Conservation (phyloP, 2,888 invertebrate genomes). For the Tortrix viridana region DNA sequence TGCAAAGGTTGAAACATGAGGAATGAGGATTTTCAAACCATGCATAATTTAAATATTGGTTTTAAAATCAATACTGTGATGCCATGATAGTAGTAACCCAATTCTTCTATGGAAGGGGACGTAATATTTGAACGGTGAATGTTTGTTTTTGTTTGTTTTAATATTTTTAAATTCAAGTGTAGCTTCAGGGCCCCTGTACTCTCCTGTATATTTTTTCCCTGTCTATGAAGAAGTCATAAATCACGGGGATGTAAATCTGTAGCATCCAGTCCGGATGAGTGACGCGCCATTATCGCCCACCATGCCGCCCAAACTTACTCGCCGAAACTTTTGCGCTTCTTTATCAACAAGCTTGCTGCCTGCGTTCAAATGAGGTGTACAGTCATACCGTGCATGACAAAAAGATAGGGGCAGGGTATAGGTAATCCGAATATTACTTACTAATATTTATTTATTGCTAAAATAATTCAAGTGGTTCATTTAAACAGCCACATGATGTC, state of each 20-base stretch:
- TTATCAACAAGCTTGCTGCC: conserved; percentile 47
- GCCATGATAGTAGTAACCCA: not conserved
- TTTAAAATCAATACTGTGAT: too few relatives aligned
- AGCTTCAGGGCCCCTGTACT: conserved; percentile 50
- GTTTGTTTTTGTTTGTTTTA: conserved; percentile 8
- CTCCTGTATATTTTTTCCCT: conserved; percentile 76
- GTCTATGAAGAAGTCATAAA: conserved; percentile 83
- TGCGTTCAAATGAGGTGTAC: not conserved
- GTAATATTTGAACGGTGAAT: not conserved
- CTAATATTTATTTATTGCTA: too few relatives aligned
- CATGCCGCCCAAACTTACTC: conserved; percentile 66
- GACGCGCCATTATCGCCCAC: conserved; percentile 80
- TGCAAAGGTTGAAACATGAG: too few relatives aligned
- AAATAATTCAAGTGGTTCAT: too few relatives aligned
- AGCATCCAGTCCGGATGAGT: conserved; percentile 80
- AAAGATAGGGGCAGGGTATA: too few relatives aligned
- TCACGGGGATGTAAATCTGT: conserved; percentile 82
- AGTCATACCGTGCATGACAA: too few relatives aligned
- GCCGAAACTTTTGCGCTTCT: conserved; percentile 54
- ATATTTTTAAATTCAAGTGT: conserved; percentile 8
- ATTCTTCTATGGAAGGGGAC: not conserved
- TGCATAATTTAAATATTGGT: too few relatives aligned
- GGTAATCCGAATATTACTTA: too few relatives aligned
- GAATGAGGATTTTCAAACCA: too few relatives aligned
- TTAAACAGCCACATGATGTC: too few relatives aligned